These are phyloP conservation scores for Actinia tenebrosa DNA, from an alignment of 64 coral and sea anemone species.

Conservation along the genomic window DNA sequence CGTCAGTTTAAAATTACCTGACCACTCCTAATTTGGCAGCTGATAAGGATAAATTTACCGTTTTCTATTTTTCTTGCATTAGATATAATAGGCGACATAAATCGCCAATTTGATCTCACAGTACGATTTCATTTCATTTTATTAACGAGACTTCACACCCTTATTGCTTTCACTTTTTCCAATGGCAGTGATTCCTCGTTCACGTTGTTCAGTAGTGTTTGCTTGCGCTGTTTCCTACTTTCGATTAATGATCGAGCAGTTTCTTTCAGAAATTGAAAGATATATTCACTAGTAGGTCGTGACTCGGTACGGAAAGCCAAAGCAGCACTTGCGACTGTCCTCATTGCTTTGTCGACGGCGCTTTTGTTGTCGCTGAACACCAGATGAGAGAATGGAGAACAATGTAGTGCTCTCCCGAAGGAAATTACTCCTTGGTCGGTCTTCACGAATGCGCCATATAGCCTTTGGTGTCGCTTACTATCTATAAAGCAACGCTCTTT, in stretches of 20 bases:
- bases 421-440: neutral
- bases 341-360: neutral
- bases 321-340: neutral
- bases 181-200: neutral
- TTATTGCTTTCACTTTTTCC: neutral
- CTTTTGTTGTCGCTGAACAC: neutral
- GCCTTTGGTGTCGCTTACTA: neutral
- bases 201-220: neutral
- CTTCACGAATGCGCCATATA: constrained; percentile 41
- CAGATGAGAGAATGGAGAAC: neutral
- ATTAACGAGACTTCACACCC: neutral
- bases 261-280: neutral
- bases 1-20: neutral
- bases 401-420: constrained; percentile 18
- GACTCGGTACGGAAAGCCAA: neutral
- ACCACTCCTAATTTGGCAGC: too few species aligned
- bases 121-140: neutral
- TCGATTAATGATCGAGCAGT: neutral
- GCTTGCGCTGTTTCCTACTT: neutral
- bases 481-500: constrained; percentile 37
- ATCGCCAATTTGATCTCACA: neutral
- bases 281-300: neutral
- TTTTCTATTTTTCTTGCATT: too few species aligned
- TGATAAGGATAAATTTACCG: too few species aligned
- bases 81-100: too few species aligned